Evolutionary conservation across 1,140 invertebrate genomes (phyloP).

Genomic region (Drosophila funebris): DNA sequence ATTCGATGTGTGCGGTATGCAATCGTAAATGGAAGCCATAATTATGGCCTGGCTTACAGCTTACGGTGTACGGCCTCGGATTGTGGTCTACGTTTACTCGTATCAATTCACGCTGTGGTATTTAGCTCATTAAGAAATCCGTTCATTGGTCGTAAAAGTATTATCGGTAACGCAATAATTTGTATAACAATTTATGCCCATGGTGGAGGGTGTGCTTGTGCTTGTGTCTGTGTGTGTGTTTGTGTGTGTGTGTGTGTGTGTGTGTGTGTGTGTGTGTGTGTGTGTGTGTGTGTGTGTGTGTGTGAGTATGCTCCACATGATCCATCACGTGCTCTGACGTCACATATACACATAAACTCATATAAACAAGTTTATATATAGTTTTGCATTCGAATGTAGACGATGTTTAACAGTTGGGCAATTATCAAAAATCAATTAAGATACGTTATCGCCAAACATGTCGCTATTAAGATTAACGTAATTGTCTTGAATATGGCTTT

Average conservation of each 20-base stretch:
- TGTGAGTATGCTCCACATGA: slow-evolving; percentile 52
- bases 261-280: slow-evolving; percentile 16
- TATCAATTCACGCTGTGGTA: slow-evolving; percentile 12
- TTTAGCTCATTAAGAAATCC: slow-evolving; percentile 75
- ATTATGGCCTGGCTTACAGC: slow-evolving; percentile 33
- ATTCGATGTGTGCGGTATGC: background rate
- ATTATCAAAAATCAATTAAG: slow-evolving; percentile 77
- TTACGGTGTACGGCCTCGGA: slow-evolving; percentile 4
- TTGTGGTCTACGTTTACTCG: slow-evolving; percentile 12
- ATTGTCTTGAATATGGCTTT: slow-evolving; percentile 58
- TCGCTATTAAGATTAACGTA: slow-evolving; percentile 67
- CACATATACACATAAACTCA: slow-evolving; percentile 39
- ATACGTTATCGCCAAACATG: slow-evolving; percentile 61
- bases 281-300: slow-evolving; percentile 35
- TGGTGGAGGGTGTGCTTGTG: slow-evolving; percentile 7
- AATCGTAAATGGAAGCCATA: slow-evolving; percentile 24
- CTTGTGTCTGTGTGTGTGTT: slow-evolving; percentile 37
- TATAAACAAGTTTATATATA: slow-evolving; percentile 30
- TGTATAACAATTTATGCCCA: slow-evolving; percentile 38
- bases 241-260: too few species aligned
- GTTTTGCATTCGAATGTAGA: slow-evolving; percentile 42
- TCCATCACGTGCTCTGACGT: slow-evolving; percentile 78
- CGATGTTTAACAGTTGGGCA: slow-evolving; percentile 41
- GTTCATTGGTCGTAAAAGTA: slow-evolving; percentile 65
- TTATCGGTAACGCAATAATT: slow-evolving; percentile 68